A percentile compares a stretch with the other conserved stretches of the same genome.
phyloP scores from a whole-genome alignment of 30 jellyfish, hydroid and myxozoan genomes.

The Turritopsis dohrnii region DNA sequence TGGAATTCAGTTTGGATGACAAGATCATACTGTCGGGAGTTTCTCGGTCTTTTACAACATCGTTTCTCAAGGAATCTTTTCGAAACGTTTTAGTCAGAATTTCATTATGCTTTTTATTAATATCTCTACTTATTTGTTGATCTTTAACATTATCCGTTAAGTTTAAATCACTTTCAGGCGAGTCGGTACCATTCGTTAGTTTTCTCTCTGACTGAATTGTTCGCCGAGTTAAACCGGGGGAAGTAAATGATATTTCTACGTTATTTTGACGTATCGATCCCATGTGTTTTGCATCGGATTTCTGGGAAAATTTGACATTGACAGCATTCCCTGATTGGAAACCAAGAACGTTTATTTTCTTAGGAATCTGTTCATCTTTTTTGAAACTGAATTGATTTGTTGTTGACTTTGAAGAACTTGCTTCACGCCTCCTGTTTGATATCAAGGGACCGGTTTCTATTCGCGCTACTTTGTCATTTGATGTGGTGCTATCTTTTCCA shows the following conservation, averaged over 20 bases:
- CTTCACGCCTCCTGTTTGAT: constrained; percentile 21
- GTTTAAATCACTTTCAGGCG: constrained; percentile 12
- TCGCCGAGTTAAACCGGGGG: constrained; percentile 23
- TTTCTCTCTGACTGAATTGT: constrained; percentile 23
- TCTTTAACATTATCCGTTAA: neutral
- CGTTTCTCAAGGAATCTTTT: neutral
- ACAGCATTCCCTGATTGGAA: neutral
- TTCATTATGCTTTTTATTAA: neutral
- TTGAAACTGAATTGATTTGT: neutral
- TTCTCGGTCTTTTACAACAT: neutral
- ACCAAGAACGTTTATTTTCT: neutral
- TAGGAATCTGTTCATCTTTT: neutral
- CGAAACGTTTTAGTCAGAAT: neutral
- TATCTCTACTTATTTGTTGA: neutral
- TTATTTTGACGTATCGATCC: constrained; percentile 1
- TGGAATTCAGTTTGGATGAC: neutral
- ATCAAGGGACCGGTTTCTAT: neutral
- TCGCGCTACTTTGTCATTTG: neutral
- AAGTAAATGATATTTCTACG: constrained; percentile 5
- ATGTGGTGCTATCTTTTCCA: neutral
- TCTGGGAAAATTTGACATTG: neutral
- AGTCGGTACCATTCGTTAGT: constrained; percentile 16
- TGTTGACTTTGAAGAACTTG: constrained; percentile 1
- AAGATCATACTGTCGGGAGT: neutral
- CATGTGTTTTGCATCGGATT: neutral